These are phyloP conservation scores for Papilio elwesi DNA, from an alignment of 2,888 invertebrate species.

Conservation along the genomic window DNA sequence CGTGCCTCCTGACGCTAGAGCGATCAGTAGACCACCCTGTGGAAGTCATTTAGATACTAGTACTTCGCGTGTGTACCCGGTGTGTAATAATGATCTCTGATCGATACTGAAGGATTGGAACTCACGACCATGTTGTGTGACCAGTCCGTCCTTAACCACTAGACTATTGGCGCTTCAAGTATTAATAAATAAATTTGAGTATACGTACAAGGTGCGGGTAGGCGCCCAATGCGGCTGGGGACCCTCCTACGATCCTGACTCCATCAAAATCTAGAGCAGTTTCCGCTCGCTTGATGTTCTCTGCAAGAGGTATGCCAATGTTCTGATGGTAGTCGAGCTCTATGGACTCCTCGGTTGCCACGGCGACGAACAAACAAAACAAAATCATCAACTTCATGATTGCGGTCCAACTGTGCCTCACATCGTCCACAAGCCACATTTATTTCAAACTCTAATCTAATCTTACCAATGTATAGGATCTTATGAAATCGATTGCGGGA, in stretches of 20 bases:
- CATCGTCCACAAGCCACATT: background rate
- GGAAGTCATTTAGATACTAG: background rate
- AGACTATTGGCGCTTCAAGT: too few species aligned
- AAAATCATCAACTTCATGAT: constrained; percentile 10
- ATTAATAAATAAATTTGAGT: background rate
- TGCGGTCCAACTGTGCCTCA: background rate
- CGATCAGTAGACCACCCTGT: constrained; percentile 59
- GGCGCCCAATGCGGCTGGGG: constrained; percentile 4
- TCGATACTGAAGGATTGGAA: too few species aligned
- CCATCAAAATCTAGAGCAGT: constrained; percentile 5
- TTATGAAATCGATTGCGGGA: constrained; percentile 5
- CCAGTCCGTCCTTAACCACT: too few species aligned
- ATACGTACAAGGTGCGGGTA: constrained; percentile 12
- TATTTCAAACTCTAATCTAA: background rate
- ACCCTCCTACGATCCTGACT: background rate
- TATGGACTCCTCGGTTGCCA: background rate
- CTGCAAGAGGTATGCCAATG: background rate
- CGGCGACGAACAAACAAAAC: background rate
- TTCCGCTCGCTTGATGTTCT: background rate
- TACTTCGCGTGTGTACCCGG: background rate
- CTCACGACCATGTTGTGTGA: too few species aligned
- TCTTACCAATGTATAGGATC: background rate
- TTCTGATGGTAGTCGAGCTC: constrained; percentile 1
- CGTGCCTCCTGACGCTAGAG: constrained; percentile 49
- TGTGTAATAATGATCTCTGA: too few species aligned